A percentile compares a stretch with the other conserved stretches of the same genome.
phyloP scores from a whole-genome alignment of 2,797 vertebrate genomes.

The Ambastaia sidthimunki region DNA sequence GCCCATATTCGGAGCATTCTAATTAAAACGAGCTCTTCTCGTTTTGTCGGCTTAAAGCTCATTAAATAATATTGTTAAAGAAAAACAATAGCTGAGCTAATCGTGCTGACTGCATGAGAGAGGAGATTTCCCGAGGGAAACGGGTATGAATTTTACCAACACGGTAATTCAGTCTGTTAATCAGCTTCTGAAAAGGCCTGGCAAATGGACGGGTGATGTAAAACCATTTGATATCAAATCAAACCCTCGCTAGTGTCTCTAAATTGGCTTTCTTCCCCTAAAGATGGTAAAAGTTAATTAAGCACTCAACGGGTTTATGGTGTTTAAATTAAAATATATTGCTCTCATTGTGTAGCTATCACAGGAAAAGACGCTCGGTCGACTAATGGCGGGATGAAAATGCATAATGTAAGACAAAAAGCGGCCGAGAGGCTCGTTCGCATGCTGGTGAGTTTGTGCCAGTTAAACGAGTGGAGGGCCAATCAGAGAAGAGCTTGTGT shows the following conservation, averaged over 20 bases:
- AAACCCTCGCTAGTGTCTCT: slow-evolving; percentile 89
- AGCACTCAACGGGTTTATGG: slow-evolving; percentile 91
- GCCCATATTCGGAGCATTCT: slow-evolving; percentile 74
- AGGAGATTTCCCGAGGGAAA: slow-evolving; percentile 87
- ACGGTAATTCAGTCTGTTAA: slow-evolving; percentile 92
- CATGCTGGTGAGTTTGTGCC: slow-evolving; percentile 62
- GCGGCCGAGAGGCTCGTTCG: slow-evolving; percentile 61
- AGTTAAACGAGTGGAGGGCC: slow-evolving; percentile 63
- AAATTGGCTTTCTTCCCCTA: slow-evolving; percentile 91
- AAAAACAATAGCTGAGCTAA: slow-evolving; percentile 88
- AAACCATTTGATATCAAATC: slow-evolving; percentile 92
- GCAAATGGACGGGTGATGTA: slow-evolving; percentile 87
- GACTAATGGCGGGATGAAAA: slow-evolving; percentile 81
- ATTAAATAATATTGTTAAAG: slow-evolving; percentile 90
- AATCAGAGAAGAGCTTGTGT: slow-evolving; percentile 13
- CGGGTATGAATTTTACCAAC: slow-evolving; percentile 89
- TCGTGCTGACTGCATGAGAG: slow-evolving; percentile 86
- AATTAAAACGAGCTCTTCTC: slow-evolving; percentile 78
- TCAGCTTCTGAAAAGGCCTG: slow-evolving; percentile 84
- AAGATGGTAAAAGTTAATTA: slow-evolving; percentile 94
- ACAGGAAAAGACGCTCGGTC: slow-evolving; percentile 73
- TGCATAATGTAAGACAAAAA: slow-evolving; percentile 80
- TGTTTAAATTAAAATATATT: slow-evolving; percentile 93
- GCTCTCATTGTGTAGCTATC: slow-evolving; percentile 87
- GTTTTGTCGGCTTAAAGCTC: slow-evolving; percentile 86